These are phyloP conservation scores for Pinna nobilis DNA, from an alignment of 1,140 invertebrate genomes.

Conservation along the genomic window DNA sequence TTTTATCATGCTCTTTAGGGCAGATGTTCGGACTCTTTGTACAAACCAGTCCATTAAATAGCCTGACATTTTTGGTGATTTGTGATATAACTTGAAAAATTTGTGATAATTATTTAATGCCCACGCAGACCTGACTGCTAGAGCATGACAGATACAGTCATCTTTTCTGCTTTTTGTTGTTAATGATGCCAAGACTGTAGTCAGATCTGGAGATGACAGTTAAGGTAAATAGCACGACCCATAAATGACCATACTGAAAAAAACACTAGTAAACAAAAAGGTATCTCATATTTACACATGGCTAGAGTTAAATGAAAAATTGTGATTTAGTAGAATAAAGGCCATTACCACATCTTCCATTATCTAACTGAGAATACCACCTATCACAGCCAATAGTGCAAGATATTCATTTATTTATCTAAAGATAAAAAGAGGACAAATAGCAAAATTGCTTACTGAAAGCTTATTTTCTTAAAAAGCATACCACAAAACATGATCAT, in stretches of 20 bases:
- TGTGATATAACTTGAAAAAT: conserved; percentile 92
- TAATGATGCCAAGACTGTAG: conserved; percentile 89
- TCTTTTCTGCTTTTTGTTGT: conserved; percentile 86
- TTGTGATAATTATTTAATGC: conserved; percentile 91
- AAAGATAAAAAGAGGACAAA: too few species aligned
- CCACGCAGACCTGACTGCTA: conserved; percentile 93
- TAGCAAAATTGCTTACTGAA: too few species aligned
- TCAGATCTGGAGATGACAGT: conserved; percentile 85
- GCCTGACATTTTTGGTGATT: conserved; percentile 94
- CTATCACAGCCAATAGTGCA: too few species aligned
- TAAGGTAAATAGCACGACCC: too few species aligned
- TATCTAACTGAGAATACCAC: too few species aligned
- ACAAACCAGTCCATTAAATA: conserved; percentile 99
- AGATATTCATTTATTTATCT: too few species aligned
- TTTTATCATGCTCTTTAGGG: conserved; percentile 94
- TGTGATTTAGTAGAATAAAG: too few species aligned
- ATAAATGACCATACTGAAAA: too few species aligned
- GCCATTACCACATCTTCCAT: too few species aligned
- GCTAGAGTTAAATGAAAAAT: too few species aligned
- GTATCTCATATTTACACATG: not conserved
- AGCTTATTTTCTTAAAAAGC: too few species aligned
- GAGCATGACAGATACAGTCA: conserved; percentile 89
- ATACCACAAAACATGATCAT: too few species aligned
- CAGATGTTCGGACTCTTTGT: conserved; percentile 91
- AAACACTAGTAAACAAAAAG: not conserved